Base-by-base conservation (phyloP, 2,888 invertebrate genomes). In the Dryobota labecula region DNA sequence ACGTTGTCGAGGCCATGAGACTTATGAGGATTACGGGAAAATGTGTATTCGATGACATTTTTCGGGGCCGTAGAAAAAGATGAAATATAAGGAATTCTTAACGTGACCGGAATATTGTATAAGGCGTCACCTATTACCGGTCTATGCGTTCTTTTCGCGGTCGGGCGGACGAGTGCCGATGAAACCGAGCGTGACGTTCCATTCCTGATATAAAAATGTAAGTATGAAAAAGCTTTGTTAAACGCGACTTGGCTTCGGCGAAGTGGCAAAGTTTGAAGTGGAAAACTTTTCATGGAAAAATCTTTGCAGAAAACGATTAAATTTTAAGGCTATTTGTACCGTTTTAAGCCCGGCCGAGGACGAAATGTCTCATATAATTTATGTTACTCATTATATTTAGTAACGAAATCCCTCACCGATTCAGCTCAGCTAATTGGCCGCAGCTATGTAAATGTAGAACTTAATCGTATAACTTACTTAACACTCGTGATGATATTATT, bases 21-120 rank as follows among this genome's bases (percentile, higher is more conserved):
- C 95, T 95, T 95, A 95, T 94, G 92, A 94, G 95, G 95, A 95
- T 96, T 96, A 96, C 94, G 93, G 91, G 94, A 94, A 96, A 95
- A 95, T 95, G 95, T 94, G 95, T 95, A 95, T 96, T 96, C 95
- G 95, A 96, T 96, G 96, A 95, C 96, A 95, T 96, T 96, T 95
- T 95, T 95, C 93, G 94, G 92, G 93, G 90, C 92, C 93, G 93
- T 93, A 92, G 93, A 94, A 95, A 95, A 95, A 95, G 95, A 96
- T 95, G 95, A 95, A 95, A 95, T 95, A 95, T 96, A 95, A 94
- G 95, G 92, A 95, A 96, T 95, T 95, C 91, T 94, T 91, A 91
- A 95, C 96, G 96, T 96, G 96, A 95, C 94, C 88, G 83, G 95
- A 95, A 95, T 95, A 92, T 89, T 87, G 92, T 89, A 90, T 86